Evolutionary conservation across 2,888 invertebrate species (phyloP).

Genomic region (Zonitis immaculata): DNA sequence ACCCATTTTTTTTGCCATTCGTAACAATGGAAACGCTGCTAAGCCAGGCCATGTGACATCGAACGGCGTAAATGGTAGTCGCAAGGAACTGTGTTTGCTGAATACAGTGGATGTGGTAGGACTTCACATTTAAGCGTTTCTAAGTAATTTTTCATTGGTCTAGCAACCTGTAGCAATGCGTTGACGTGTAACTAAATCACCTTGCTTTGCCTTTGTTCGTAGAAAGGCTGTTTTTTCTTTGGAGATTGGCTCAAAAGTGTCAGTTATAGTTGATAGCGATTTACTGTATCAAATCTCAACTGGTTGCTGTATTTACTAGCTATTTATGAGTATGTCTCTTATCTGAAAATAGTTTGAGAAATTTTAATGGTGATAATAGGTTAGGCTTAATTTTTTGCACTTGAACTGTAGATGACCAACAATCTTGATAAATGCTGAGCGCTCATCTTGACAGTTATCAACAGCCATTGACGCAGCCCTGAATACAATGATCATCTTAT

Average conservation of each 20-base stretch:
- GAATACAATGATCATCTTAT: too few species aligned
- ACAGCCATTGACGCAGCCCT: too few species aligned
- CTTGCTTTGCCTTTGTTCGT: conserved; percentile 21
- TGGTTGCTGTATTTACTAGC: too few species aligned
- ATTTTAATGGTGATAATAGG: too few species aligned
- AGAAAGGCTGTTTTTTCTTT: conserved; percentile 18
- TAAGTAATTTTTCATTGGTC: conserved; percentile 21
- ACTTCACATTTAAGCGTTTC: conserved; percentile 16
- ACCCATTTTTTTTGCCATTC: neutral
- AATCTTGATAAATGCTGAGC: too few species aligned
- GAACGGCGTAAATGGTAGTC: neutral
- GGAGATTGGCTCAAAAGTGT: conserved; percentile 16
- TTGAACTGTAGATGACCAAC: too few species aligned
- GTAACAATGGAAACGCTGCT: neutral
- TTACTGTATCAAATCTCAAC: too few species aligned
- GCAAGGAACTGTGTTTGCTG: neutral
- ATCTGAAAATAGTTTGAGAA: too few species aligned
- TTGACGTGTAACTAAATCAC: conserved; percentile 24
- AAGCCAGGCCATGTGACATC: neutral
- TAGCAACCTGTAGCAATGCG: conserved; percentile 19
- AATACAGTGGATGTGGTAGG: conserved; percentile 1
- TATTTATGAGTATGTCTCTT: too few species aligned
- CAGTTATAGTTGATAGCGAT: conserved; percentile 11
- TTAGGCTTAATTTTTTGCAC: too few species aligned
- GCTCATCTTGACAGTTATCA: too few species aligned